These are phyloP conservation scores for Microctonus hyperodae DNA, from an alignment of 2,888 invertebrate species.

Conservation along the genomic window DNA sequence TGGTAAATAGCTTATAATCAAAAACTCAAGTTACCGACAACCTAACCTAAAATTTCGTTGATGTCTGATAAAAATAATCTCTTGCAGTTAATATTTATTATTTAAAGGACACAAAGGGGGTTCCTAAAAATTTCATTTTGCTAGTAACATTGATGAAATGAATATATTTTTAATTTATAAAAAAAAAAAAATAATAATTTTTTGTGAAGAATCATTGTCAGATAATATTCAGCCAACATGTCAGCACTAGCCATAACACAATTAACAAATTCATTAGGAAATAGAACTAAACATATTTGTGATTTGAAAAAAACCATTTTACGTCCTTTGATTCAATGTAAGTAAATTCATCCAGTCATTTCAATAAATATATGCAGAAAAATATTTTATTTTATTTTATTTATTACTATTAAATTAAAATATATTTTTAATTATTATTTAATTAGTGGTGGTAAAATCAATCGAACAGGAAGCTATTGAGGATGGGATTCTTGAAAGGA, in stretches of 20 bases:
- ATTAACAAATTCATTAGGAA: conserved; percentile 48
- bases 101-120: too few species aligned
- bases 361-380: neutral
- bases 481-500: conserved; percentile 56
- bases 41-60: too few species aligned
- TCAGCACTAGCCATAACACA: conserved; percentile 47
- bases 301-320: conserved; percentile 54
- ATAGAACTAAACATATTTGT: conserved; percentile 51
- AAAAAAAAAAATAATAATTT: too few species aligned
- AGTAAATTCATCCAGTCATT: conserved; percentile 34
- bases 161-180: too few species aligned
- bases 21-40: too few species aligned
- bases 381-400: neutral
- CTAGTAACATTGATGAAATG: too few species aligned
- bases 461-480: conserved; percentile 57
- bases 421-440: neutral
- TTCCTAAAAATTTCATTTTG: too few species aligned
- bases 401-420: neutral
- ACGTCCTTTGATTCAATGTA: conserved; percentile 57
- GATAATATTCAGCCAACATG: neutral
- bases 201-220: too few species aligned
- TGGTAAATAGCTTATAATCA: too few species aligned
- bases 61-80: too few species aligned
- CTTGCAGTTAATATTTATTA: too few species aligned
- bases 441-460: conserved; percentile 56